Conservation (phyloP, 2,797 vertebrate genomes). For the Cuculus canorus region DNA sequence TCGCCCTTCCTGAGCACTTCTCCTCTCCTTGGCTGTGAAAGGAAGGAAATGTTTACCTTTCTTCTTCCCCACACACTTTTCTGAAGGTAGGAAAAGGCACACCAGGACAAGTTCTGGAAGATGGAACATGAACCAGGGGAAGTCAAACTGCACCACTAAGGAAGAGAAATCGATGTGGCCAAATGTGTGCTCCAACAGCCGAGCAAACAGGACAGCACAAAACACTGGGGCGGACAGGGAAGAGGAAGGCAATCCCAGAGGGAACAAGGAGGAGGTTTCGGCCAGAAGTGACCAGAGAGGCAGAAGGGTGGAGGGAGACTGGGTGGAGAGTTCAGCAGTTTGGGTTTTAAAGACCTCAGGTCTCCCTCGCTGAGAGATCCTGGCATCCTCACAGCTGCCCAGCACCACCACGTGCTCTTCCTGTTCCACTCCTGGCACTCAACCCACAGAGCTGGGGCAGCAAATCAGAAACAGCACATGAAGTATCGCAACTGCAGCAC, state of each 20-base stretch:
- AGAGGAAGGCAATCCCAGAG: background rate
- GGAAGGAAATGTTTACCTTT: background rate
- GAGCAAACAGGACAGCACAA: too few species aligned
- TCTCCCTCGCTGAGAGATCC: background rate
- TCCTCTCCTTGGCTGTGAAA: background rate
- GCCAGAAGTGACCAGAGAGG: background rate
- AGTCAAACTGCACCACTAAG: background rate
- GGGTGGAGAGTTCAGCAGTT: too few species aligned
- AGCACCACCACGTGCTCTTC: fast-evolving
- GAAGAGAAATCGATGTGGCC: fast-evolving
- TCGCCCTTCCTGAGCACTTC: background rate
- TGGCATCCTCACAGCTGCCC: background rate
- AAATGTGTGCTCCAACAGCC: too few species aligned
- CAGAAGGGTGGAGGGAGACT: background rate
- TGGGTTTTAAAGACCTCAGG: background rate
- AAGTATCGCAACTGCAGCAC: too few species aligned
- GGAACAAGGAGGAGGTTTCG: background rate
- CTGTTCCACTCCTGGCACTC: background rate
- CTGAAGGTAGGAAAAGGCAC: background rate
- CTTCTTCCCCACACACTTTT: fast-evolving
- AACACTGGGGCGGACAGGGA: fast-evolving
- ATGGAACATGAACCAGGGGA: background rate
- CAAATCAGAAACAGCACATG: background rate
- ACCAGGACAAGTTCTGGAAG: background rate
- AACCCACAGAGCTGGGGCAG: background rate